Conservation (phyloP, 2,888 invertebrate genomes). For the Ophioninae sp. region DNA sequence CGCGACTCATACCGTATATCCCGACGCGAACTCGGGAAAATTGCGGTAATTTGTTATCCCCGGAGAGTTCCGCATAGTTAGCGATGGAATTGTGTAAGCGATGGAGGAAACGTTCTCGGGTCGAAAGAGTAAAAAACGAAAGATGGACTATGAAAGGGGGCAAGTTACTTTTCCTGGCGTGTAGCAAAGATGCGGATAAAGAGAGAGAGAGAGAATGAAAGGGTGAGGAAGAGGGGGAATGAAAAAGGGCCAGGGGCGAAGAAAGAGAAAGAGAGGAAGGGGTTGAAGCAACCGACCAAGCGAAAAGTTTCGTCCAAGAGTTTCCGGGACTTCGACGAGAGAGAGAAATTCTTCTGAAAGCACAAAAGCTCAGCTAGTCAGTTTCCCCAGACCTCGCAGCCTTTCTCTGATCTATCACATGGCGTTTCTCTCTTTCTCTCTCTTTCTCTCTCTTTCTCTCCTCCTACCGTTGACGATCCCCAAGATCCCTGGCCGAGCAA, state of each 20-base stretch:
- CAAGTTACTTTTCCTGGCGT: slow-evolving; percentile 20
- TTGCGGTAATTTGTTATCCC: slow-evolving; percentile 59
- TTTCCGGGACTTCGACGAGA: slow-evolving; percentile 58
- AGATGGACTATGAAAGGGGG: slow-evolving; percentile 28
- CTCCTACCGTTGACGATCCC: slow-evolving; percentile 66
- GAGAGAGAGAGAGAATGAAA: slow-evolving; percentile 43
- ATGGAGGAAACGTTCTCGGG: slow-evolving; percentile 44
- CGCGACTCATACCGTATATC: not conserved
- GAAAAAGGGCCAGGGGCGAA: slow-evolving; percentile 33
- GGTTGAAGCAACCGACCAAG: slow-evolving; percentile 51
- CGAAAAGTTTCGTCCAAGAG: slow-evolving; percentile 60
- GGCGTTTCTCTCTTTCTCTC: slow-evolving; percentile 18
- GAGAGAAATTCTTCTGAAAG: slow-evolving; percentile 61
- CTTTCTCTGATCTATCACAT: slow-evolving; percentile 31
- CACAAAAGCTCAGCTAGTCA: slow-evolving; percentile 60
- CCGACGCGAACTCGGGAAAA: slow-evolving; percentile 35
- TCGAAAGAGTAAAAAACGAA: slow-evolving; percentile 55
- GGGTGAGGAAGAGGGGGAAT: slow-evolving; percentile 9
- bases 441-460: slow-evolving; percentile 50
- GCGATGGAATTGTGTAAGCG: slow-evolving; percentile 58
- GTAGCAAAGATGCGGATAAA: slow-evolving; percentile 34
- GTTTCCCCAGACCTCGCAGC: slow-evolving; percentile 21
- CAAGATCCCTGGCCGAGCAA: slow-evolving; percentile 57
- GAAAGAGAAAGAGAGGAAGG: slow-evolving; percentile 32
- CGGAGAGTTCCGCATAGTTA: slow-evolving; percentile 55